Conservation (phyloP, 1,140 invertebrate species). For the Drosophila sucinea region DNA sequence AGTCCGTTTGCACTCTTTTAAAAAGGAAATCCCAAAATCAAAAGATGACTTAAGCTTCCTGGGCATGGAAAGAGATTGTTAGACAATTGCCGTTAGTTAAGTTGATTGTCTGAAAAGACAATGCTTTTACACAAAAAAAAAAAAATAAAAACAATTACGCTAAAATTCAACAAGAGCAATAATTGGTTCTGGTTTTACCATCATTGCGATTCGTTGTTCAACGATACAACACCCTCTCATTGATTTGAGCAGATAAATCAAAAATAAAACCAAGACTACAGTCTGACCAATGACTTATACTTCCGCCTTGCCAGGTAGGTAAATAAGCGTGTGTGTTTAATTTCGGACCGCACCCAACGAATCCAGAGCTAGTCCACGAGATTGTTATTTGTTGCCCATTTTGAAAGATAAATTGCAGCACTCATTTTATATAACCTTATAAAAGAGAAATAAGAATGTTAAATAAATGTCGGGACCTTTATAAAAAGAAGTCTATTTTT, state of each 20-base stretch:
- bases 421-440: too few species aligned
- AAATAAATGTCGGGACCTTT: too few species aligned
- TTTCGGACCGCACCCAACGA: constrained; percentile 49
- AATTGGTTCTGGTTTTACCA: constrained; percentile 26
- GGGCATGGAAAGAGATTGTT: constrained; percentile 43
- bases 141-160: not conserved
- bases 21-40: constrained; percentile 46
- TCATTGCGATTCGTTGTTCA: constrained; percentile 15
- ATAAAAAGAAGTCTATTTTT: too few species aligned
- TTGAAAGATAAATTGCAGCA: too few species aligned
- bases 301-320: constrained; percentile 28
- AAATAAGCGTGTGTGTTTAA: constrained; percentile 46
- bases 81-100: constrained; percentile 19
- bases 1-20: constrained; percentile 15
- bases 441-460: too few species aligned
- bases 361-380: constrained; percentile 7
- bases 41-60: constrained; percentile 34
- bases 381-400: not conserved
- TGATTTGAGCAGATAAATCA: constrained; percentile 51
- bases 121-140: constrained; percentile 36
- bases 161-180: constrained; percentile 7
- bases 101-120: constrained; percentile 16
- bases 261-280: constrained; percentile 32
- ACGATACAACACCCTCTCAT: constrained; percentile 29
- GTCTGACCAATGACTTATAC: constrained; percentile 44